Conservation (phyloP, 2,113 vertebrate species). For the Pampusana beccarii region DNA sequence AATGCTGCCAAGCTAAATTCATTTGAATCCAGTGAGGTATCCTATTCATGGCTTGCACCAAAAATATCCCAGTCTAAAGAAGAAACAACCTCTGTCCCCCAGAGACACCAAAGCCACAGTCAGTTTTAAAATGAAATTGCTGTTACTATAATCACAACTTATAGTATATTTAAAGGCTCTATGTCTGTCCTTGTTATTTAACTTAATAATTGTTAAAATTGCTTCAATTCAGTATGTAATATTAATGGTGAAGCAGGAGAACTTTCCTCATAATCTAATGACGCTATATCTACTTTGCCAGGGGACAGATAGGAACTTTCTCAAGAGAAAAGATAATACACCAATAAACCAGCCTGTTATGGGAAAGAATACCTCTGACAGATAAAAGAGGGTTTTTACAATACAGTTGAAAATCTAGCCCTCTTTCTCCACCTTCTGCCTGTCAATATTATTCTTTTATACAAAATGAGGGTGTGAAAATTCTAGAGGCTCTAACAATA, state of each 20-base stretch:
- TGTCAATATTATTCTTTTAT: background rate
- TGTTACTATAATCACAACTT: background rate
- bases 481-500: background rate
- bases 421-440: background rate
- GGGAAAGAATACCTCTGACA: background rate
- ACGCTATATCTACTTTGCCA: background rate
- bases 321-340: background rate
- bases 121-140: background rate
- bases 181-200: fast-evolving
- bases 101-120: background rate
- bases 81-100: background rate
- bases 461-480: background rate
- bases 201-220: background rate
- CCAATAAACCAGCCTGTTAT: fast-evolving
- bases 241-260: background rate
- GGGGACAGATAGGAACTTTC: background rate
- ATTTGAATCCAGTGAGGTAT: background rate
- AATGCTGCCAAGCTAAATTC: background rate
- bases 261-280: background rate
- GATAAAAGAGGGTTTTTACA: background rate
- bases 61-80: background rate
- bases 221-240: background rate
- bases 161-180: background rate
- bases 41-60: background rate
- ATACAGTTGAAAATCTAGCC: background rate